Evolutionary conservation across 1,140 invertebrate genomes (phyloP), one percentile per base, ranked within the genome.

Genomic region (Penaeus chinensis): DNA sequence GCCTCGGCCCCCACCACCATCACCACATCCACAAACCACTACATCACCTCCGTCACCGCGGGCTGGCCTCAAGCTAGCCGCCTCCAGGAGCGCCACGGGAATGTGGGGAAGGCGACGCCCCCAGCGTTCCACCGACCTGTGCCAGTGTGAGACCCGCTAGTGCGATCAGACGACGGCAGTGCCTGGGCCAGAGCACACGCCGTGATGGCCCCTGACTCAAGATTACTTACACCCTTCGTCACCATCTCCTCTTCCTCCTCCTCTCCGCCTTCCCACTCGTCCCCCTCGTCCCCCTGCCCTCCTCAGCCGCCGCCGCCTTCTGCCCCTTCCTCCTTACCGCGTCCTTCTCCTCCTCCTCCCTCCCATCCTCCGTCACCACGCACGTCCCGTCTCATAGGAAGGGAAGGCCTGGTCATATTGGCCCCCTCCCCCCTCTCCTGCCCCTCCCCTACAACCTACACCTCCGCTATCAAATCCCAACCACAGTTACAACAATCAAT

Each of bases 101-200:
- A 87, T 87, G 86, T 87, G 86, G 74, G 86, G 69, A 82, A 54
- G 81, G 61, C 86, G 77, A 54, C 74, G 78, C 22, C 42, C 80
- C 66, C 71, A 83, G 54, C 69, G 71, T 77, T 80, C 86, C 86
- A 24, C 86, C 86, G 22, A 60, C 71, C 85, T 82, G 85, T 83
- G 62, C 86, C 86, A 87, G 80, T 87, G 86, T 87, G 86, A 82
- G 86, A 82, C 63, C 81, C 86, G 82, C 71, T 87, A 87, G 86
- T 87, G 86, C 78, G 69, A 83, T 27, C 86, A 82, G 81, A 87
- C 86, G 79, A 76, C 71, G 80, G 80, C 71, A 82, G 80, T 82
- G 71, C 61, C 69, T 82, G 71, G 71, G 71, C 71, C 71, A 37
- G 27, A 27, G 42, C 71, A 32, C 71, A 74, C 71, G 71, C 81